Percentiles rank a stretch among this genome's conserved stretches.
Evolutionary conservation across 2,797 vertebrate genomes (phyloP).

Genomic region (Dipus sagitta): DNA sequence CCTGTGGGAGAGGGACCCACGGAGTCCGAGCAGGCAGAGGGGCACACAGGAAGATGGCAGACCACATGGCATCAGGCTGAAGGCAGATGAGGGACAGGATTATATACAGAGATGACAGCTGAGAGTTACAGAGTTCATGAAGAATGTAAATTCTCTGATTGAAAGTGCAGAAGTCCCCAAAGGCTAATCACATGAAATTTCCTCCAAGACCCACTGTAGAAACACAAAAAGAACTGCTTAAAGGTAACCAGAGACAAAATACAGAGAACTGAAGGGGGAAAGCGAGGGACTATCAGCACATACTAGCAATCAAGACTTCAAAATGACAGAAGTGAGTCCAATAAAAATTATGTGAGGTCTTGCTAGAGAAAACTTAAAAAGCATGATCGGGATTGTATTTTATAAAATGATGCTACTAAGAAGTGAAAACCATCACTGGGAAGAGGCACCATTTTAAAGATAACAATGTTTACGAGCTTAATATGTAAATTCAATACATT

Average conservation of each 20-base stretch:
- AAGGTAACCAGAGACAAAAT: neutral
- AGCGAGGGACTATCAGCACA: neutral
- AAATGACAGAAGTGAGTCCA: neutral
- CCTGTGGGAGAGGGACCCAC: neutral
- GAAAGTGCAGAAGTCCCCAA: neutral
- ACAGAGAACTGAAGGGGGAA: neutral
- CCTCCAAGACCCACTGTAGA: neutral
- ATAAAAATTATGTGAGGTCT: neutral
- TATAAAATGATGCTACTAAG: neutral
- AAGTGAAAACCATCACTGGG: neutral
- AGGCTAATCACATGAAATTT: slow-evolving; percentile 20
- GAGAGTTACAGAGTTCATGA: slow-evolving; percentile 31
- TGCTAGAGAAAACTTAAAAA: slow-evolving; percentile 10
- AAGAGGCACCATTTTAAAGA: slow-evolving; percentile 38
- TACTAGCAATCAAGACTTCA: neutral
- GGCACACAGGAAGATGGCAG: neutral
- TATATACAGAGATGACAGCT: neutral
- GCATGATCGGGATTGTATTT: neutral
- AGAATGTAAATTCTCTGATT: neutral
- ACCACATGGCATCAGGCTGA: neutral
- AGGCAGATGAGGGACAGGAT: neutral
- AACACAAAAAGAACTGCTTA: slow-evolving; percentile 36
- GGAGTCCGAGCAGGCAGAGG: neutral
- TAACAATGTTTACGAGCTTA: slow-evolving; percentile 14
- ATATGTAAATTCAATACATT: slow-evolving; percentile 38